Percentiles rank a stretch among this genome's conserved stretches.
Evolutionary conservation across 2,888 invertebrate genomes (phyloP).

Genomic region (Tetropium fuscum): DNA sequence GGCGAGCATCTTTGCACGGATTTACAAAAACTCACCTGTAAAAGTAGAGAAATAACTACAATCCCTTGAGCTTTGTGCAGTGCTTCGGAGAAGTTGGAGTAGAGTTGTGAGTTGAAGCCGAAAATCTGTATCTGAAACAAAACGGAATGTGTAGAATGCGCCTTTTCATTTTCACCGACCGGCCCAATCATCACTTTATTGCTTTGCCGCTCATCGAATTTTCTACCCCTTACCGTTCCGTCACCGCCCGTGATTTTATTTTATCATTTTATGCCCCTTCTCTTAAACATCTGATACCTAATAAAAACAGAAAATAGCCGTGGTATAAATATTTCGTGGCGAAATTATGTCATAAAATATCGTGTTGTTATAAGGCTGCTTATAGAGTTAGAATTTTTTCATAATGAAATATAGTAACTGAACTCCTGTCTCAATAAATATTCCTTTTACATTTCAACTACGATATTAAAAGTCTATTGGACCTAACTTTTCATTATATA

Average conservation of each 20-base stretch:
- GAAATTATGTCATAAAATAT: too few species aligned
- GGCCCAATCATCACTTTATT: slow-evolving; percentile 65
- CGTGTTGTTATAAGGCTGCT: too few species aligned
- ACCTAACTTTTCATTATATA: too few species aligned
- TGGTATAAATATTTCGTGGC: too few species aligned
- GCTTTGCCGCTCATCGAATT: slow-evolving; percentile 64
- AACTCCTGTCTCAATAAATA: too few species aligned
- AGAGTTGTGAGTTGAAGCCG: slow-evolving; percentile 97
- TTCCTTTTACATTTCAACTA: too few species aligned
- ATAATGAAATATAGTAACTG: too few species aligned
- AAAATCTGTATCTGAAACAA: slow-evolving; percentile 94
- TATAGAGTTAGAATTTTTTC: too few species aligned
- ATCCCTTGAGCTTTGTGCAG: slow-evolving; percentile 94
- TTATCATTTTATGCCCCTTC: slow-evolving; percentile 24
- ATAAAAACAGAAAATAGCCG: too few species aligned
- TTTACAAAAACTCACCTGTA: slow-evolving; percentile 87
- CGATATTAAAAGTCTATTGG: too few species aligned
- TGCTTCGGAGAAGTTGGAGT: slow-evolving; percentile 96
- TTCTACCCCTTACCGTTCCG: slow-evolving; percentile 60
- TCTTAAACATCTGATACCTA: slow-evolving; percentile 16
- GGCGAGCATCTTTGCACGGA: too few species aligned
- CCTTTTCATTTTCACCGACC: slow-evolving; percentile 53
- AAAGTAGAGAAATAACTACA: slow-evolving; percentile 91
- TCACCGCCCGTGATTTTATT: slow-evolving; percentile 45
- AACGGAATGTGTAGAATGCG: slow-evolving; percentile 38